Conservation (phyloP, 2,113 vertebrate genomes). For the Blennius ocellaris region DNA sequence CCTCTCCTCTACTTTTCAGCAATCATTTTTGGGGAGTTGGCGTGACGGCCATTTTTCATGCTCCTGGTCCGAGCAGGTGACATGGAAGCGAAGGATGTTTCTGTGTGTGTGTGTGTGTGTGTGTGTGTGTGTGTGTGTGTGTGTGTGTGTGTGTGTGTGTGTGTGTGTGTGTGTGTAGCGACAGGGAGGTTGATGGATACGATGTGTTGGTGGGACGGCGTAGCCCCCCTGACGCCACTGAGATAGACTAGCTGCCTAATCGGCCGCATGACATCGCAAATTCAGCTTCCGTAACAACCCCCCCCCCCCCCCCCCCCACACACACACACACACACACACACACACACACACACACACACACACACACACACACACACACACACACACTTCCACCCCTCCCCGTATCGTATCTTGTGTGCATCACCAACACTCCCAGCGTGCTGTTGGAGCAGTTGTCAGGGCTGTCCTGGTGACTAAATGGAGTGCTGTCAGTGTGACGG, state of each 20-base stretch:
- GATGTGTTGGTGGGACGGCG: slow-evolving; percentile 75
- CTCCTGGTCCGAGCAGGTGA: slow-evolving; percentile 92
- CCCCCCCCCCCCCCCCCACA: too few relatives aligned
- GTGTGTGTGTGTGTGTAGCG: slow-evolving; percentile 57
- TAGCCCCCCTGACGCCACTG: slow-evolving; percentile 66
- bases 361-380: background rate
- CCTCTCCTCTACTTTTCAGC: slow-evolving; percentile 81
- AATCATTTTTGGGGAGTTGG: slow-evolving; percentile 87
- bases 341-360: slow-evolving; percentile 52
- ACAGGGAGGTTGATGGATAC: slow-evolving; percentile 71
- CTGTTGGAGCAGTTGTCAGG: slow-evolving; percentile 49
- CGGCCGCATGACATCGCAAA: slow-evolving; percentile 86
- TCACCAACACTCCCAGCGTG: slow-evolving; percentile 35
- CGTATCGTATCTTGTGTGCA: slow-evolving; percentile 26
- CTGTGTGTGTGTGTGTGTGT: slow-evolving; percentile 70
- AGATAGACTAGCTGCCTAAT: slow-evolving; percentile 92
- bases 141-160: slow-evolving; percentile 22
- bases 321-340: too few relatives aligned
- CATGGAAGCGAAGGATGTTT: slow-evolving; percentile 93
- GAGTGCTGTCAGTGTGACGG: slow-evolving; percentile 49
- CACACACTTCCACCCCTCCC: slow-evolving; percentile 30
- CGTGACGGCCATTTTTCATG: slow-evolving; percentile 93
- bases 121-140: slow-evolving; percentile 33
- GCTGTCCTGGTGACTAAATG: slow-evolving; percentile 60
- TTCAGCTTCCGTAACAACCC: slow-evolving; percentile 50